Evolutionary conservation across 2,113 vertebrate genomes (phyloP), one percentile per base, ranked within the genome.

Genomic region (Murina feae): DNA sequence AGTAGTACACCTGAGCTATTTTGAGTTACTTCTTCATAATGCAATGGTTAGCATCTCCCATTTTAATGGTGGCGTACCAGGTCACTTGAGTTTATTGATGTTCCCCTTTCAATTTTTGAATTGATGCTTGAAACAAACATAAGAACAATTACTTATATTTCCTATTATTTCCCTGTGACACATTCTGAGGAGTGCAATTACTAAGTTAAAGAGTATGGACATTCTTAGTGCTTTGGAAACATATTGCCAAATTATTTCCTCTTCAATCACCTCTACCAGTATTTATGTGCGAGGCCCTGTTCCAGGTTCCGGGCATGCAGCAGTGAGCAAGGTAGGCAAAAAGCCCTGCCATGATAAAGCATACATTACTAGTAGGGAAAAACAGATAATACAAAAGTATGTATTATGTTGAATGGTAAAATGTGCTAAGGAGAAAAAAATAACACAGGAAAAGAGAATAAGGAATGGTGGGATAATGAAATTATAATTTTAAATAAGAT

Each of bases 21-120:
- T 91, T 91, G 78, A 85, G 66, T 89, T 84, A 91, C 84, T 74
- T 79, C 49, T 95, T 91, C 49, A 69, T 51, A 85, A 80, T 42
- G 20, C 30, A 85, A 1, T 76, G 20, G 18, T 47, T 76, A 76
- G n/a, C 35, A 68, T 75, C 84, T 74, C 30, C 9, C 10, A 20
- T 74, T 91, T 89, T 92, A 35, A 88, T 44, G 53, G 4, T 71
- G 30, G 35, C 25, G 0, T 74, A 44, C 65, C 69, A 30, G 68
- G 44, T 88, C 42, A 60, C 10, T 89, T 93, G 65, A 93, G 28
- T 39, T 90, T 81, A 85, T 84, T 91, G 69, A 28, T 71, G 44
- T 18, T 90, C 14, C 6, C 8, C 44, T 86, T 83, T n/a, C 5
- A 78, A 63, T 72, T 79, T 84, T 86, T 72, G 49, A 92, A 75